Conservation (phyloP, 2,113 vertebrate genomes). For the Pelecanus crispus region DNA sequence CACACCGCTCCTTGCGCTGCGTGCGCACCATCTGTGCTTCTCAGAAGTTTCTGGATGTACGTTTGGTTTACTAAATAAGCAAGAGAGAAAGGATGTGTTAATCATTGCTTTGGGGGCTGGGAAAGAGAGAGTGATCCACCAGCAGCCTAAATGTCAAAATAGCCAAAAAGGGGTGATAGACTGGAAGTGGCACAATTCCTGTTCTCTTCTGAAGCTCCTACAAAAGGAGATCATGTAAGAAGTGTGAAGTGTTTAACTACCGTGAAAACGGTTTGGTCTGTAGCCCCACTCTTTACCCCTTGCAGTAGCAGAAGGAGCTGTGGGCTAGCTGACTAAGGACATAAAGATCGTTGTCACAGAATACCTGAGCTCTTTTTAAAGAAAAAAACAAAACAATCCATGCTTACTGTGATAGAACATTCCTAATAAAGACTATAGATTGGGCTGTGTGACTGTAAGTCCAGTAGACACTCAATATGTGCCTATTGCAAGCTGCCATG, state of each 20-base stretch:
- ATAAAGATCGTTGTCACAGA: background rate
- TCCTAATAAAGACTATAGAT: background rate
- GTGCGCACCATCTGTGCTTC: rapidly evolving
- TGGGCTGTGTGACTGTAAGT: background rate
- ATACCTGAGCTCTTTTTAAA: background rate
- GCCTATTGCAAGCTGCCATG: background rate
- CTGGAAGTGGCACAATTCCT: background rate
- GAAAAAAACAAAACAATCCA: background rate
- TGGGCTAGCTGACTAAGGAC: background rate
- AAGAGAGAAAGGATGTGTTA: background rate
- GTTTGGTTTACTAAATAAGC: background rate
- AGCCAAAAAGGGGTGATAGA: background rate
- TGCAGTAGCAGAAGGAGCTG: rapidly evolving
- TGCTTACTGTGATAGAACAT: background rate
- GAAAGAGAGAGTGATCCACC: background rate
- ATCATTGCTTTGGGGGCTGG: background rate
- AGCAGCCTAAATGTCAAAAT: background rate
- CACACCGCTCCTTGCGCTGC: rapidly evolving
- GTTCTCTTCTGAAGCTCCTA: background rate
- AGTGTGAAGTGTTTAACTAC: background rate
- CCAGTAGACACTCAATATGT: background rate
- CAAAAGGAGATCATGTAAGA: background rate
- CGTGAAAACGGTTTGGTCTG: background rate
- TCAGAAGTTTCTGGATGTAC: background rate
- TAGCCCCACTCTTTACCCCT: background rate